A percentile compares a stretch with the other conserved stretches of the same genome.
Conservation (phyloP, 2,113 vertebrate species). For the Apteryx mantelli region DNA sequence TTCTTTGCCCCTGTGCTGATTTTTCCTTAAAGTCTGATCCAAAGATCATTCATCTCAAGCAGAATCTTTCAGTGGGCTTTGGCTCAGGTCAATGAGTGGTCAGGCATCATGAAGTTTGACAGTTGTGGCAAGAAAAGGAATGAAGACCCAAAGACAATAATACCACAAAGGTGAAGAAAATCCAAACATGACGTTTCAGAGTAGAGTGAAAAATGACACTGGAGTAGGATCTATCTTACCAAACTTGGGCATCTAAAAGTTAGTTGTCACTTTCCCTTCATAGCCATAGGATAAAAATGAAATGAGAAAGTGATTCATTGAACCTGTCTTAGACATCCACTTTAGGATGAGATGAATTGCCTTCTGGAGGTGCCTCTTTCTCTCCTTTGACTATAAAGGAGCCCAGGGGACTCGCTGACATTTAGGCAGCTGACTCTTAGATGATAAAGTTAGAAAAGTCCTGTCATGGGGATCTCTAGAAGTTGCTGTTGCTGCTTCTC, state of each 20-base stretch:
- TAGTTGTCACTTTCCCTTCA: constrained; percentile 8
- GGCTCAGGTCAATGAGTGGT: neutral
- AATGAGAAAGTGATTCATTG: constrained; percentile 8
- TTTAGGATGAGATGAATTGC: neutral
- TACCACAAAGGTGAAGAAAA: neutral
- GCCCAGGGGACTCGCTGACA: neutral
- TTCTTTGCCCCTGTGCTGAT: neutral
- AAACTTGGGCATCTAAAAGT: neutral
- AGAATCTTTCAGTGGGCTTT: neutral
- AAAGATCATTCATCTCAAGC: neutral
- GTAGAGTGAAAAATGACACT: neutral
- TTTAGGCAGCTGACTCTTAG: constrained; percentile 14
- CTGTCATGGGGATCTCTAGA: neutral
- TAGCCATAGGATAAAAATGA: constrained; percentile 1
- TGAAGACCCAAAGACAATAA: neutral
- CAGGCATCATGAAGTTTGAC: neutral
- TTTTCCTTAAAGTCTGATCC: neutral
- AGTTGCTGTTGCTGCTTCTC: neutral
- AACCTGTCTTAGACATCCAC: constrained; percentile 5
- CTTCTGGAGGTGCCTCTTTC: neutral
- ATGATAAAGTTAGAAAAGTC: constrained; percentile 20
- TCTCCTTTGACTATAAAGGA: neutral
- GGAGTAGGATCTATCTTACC: neutral
- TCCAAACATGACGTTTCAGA: neutral
- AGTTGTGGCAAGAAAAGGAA: neutral